These are phyloP conservation scores for Crypturellus tataupa DNA, from an alignment of 2,797 vertebrate species.

Conservation along the genomic window DNA sequence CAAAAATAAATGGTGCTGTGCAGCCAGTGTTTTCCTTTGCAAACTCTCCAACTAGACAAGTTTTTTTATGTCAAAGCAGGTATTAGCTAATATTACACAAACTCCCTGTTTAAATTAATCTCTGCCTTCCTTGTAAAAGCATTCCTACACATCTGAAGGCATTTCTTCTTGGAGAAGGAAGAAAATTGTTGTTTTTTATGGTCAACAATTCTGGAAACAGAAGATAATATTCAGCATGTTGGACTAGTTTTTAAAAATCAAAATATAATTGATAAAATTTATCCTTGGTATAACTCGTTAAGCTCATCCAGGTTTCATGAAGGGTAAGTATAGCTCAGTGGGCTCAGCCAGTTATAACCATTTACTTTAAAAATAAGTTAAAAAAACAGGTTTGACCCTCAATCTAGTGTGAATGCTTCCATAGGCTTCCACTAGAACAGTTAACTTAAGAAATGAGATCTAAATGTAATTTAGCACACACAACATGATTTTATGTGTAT, in stretches of 20 bases:
- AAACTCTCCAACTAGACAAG: neutral
- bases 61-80: neutral
- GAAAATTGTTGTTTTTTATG: neutral
- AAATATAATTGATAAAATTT: neutral
- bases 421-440: neutral
- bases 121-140: neutral
- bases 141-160: neutral
- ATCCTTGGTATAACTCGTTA: neutral
- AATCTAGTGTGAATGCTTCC: neutral
- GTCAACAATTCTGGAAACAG: neutral
- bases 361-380: neutral
- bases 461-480: neutral
- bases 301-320: neutral
- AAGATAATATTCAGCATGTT: neutral
- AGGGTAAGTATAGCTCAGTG: neutral
- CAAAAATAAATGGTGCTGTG: neutral
- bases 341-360: neutral
- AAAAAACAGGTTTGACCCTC: neutral
- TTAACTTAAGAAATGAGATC: neutral
- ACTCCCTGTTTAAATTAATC: neutral
- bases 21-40: neutral
- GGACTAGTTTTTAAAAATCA: neutral
- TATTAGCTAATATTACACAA: neutral
- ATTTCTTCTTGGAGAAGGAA: neutral
- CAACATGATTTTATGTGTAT: neutral